These are phyloP conservation scores for Sclerurus mexicanus DNA, from an alignment of 2,113 vertebrate genomes.

Conservation along the genomic window DNA sequence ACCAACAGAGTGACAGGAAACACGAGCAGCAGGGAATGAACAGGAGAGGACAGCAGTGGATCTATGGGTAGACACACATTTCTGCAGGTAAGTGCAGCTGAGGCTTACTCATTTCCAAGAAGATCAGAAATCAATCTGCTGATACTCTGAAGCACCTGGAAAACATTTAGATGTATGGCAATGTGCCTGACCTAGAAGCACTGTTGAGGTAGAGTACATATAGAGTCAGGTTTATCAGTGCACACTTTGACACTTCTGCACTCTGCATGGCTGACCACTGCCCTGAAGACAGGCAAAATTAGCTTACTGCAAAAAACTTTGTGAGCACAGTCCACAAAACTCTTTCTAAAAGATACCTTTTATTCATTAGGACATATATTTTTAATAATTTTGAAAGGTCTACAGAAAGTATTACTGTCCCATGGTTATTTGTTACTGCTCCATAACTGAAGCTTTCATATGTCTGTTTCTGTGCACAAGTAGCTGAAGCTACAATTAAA, in stretches of 20 bases:
- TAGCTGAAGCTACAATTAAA: background rate
- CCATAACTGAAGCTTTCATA: background rate
- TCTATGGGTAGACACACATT: background rate
- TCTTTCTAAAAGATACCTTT: background rate
- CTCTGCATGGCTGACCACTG: background rate
- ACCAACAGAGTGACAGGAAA: background rate
- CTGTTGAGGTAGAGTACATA: rapidly evolving
- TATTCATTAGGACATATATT: background rate
- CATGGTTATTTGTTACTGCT: background rate
- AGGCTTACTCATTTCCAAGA: background rate
- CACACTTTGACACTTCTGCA: background rate
- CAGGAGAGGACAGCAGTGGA: background rate
- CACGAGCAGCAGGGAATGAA: background rate
- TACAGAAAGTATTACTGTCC: background rate
- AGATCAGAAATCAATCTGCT: background rate
- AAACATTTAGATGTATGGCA: background rate
- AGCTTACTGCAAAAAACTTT: background rate
- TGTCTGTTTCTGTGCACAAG: background rate
- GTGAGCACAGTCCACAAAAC: background rate
- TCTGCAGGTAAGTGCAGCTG: background rate
- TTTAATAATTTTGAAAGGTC: background rate
- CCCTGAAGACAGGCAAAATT: background rate
- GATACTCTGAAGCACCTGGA: background rate
- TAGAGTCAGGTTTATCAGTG: background rate
- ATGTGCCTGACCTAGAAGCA: background rate